Conservation (phyloP, 2,113 vertebrate species). For the Centropus unirufus region DNA sequence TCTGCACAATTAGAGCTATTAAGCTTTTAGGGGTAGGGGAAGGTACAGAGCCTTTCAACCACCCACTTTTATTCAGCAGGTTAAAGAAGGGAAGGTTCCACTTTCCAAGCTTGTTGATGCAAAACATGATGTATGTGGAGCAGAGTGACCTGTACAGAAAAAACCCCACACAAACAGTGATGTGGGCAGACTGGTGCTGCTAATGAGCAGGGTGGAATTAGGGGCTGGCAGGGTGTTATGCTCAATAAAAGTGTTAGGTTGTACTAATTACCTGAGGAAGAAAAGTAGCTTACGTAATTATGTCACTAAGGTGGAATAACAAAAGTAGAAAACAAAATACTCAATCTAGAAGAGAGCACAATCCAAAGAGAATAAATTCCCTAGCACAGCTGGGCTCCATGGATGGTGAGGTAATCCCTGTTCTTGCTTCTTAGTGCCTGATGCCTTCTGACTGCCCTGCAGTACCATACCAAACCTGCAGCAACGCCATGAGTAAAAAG, state of each 20-base stretch:
- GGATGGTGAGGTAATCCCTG: fast-evolving
- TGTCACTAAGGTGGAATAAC: background rate
- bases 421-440: background rate
- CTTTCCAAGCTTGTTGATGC: background rate
- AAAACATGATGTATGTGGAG: background rate
- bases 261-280: background rate
- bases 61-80: background rate
- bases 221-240: background rate
- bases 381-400: background rate
- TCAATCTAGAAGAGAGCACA: background rate
- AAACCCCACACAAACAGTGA: background rate
- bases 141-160: background rate
- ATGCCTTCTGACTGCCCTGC: background rate
- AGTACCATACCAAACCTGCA: background rate
- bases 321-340: background rate
- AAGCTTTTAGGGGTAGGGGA: background rate
- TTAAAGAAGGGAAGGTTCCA: background rate
- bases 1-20: background rate
- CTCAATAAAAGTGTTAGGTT: background rate
- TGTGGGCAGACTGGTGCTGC: background rate
- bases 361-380: background rate
- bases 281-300: background rate
- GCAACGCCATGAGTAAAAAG: background rate
- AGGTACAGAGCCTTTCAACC: background rate
- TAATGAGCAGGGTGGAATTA: background rate